phyloP scores from a whole-genome alignment of 1,140 invertebrate genomes.

The Coelopa frigida region DNA sequence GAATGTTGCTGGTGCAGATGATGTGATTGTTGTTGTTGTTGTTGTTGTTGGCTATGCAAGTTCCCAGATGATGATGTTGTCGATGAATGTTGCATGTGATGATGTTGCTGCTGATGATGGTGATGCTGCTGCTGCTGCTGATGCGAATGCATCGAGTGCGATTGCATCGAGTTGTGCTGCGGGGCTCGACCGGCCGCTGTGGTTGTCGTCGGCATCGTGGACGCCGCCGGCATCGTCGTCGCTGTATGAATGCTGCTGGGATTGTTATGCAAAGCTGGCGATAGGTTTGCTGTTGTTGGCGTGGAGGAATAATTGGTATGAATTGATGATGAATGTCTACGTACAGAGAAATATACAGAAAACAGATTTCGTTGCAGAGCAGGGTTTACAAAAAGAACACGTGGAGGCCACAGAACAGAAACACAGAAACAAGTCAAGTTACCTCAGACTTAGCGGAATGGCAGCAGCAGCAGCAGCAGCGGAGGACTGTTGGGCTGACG shows the following conservation, averaged over 20 bases:
- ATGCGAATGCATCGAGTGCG: conserved; percentile 12
- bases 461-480: too few relatives aligned
- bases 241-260: conserved; percentile 3
- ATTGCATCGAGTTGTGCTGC: conserved; percentile 5
- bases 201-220: conserved; percentile 7
- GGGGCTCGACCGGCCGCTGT: background rate
- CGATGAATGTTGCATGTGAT: background rate
- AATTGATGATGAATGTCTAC: conserved; percentile 4
- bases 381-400: conserved; percentile 1
- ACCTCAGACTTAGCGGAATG: conserved; percentile 11
- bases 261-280: conserved; percentile 6
- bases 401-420: background rate
- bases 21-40: background rate
- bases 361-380: background rate
- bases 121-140: conserved; percentile 12
- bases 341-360: conserved; percentile 3
- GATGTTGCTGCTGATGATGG: conserved; percentile 9
- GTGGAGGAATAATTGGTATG: conserved; percentile 4
- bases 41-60: background rate
- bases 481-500: background rate
- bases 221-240: background rate
- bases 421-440: conserved; percentile 1
- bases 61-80: background rate
- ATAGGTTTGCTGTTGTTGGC: conserved; percentile 13
- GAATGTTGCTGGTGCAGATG: background rate